phyloP scores from a whole-genome alignment of 2,113 vertebrate genomes.

The Caretta caretta region DNA sequence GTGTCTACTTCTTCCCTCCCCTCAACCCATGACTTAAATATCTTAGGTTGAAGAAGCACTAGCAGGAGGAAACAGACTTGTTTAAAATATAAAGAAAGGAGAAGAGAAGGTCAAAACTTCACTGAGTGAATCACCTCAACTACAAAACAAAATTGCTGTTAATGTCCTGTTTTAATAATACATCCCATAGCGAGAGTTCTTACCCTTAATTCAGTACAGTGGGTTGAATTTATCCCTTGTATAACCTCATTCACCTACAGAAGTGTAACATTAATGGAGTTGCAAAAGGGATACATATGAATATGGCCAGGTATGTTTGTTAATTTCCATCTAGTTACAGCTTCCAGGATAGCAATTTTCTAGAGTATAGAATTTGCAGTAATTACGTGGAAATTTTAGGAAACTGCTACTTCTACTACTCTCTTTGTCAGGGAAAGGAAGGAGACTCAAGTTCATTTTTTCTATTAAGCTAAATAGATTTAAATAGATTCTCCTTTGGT shows the following conservation, averaged over 20 bases:
- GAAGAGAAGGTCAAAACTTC: background rate
- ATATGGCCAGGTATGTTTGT: background rate
- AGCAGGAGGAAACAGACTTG: background rate
- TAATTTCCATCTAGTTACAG: background rate
- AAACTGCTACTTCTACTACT: background rate
- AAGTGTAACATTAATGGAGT: background rate
- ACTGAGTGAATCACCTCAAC: background rate
- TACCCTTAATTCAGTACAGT: background rate
- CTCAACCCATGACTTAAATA: background rate
- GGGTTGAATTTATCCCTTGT: background rate
- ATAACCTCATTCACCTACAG: background rate
- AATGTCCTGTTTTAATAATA: background rate
- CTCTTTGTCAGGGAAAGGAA: slow-evolving; percentile 6
- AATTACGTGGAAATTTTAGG: background rate
- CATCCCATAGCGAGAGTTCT: background rate
- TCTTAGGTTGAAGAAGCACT: background rate
- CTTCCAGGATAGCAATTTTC: background rate
- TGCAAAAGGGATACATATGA: background rate
- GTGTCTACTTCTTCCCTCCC: background rate
- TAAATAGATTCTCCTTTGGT: slow-evolving; percentile 2
- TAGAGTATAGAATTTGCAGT: background rate
- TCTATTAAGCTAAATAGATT: background rate
- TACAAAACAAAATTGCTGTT: background rate
- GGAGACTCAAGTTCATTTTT: background rate
- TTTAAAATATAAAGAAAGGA: background rate